Percentiles rank a stretch among this genome's conserved stretches.
phyloP scores from a whole-genome alignment of 2,113 vertebrate genomes.

The Thunnus thynnus region DNA sequence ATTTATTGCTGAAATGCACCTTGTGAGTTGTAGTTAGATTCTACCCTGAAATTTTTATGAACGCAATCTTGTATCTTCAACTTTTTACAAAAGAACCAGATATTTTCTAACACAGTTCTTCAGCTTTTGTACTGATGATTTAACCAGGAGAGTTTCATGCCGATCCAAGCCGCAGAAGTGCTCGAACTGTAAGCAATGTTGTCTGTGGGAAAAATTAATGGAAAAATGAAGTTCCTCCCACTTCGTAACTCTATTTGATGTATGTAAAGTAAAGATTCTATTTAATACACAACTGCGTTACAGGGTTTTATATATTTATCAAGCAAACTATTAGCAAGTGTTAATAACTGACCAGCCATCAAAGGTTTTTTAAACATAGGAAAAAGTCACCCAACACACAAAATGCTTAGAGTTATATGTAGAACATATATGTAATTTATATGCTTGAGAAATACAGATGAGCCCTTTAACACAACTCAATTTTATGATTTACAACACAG shows the following conservation, averaged over 20 bases:
- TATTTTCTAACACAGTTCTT: no score
- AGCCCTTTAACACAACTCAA: background rate
- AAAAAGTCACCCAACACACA: background rate
- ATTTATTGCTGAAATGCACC: no score
- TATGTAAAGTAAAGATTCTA: constrained; percentile 3
- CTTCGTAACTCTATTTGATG: background rate
- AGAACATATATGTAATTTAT: background rate
- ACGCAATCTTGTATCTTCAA: no score
- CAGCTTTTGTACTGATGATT: no score
- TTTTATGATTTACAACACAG: background rate
- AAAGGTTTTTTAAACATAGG: background rate
- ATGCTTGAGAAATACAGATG: background rate
- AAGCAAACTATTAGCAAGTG: background rate
- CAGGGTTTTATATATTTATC: background rate
- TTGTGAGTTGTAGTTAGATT: no score
- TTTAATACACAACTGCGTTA: background rate
- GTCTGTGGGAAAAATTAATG: no score
- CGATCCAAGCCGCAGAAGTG: no score
- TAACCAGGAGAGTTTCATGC: no score
- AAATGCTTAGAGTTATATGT: background rate
- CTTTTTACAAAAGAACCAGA: no score
- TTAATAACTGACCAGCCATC: background rate
- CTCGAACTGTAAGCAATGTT: no score
- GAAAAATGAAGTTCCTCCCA: no score
- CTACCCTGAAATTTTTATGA: no score